These are phyloP conservation scores for Podargus strigoides DNA, from an alignment of 2,797 vertebrate genomes.

Conservation along the genomic window DNA sequence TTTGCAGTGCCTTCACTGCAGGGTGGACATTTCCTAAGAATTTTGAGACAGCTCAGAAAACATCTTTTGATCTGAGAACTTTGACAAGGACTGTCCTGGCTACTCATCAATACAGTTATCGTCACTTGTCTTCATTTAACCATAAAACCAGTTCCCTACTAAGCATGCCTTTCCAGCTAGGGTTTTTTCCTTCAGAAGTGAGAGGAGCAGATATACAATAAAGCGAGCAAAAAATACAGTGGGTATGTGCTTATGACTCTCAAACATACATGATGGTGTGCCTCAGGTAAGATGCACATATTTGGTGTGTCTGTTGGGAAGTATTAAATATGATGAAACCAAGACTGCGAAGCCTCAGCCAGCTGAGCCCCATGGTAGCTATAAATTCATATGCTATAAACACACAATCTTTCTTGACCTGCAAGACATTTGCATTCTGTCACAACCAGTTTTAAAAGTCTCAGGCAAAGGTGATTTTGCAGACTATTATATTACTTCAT, in stretches of 20 bases:
- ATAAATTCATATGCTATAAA: background rate
- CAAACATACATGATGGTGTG: background rate
- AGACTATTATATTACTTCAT: slow-evolving; percentile 11
- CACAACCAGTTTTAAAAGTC: background rate
- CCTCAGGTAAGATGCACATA: background rate
- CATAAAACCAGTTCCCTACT: background rate
- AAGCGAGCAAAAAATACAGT: background rate
- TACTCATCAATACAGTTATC: background rate
- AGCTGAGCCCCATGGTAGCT: background rate
- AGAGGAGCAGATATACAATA: background rate
- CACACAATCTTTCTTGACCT: background rate
- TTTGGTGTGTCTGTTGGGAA: background rate
- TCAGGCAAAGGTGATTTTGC: slow-evolving; percentile 2
- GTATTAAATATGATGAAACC: background rate
- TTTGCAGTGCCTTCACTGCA: background rate
- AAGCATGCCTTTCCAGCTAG: background rate
- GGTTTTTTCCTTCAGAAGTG: background rate
- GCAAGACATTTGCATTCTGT: background rate
- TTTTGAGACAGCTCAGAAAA: background rate
- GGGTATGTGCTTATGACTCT: background rate
- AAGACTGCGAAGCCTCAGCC: background rate
- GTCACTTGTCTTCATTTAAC: background rate
- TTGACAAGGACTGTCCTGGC: background rate
- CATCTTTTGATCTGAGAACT: background rate
- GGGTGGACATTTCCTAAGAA: background rate